phyloP scores from a whole-genome alignment of 2,888 invertebrate genomes.

The Lasioglossum morio region DNA sequence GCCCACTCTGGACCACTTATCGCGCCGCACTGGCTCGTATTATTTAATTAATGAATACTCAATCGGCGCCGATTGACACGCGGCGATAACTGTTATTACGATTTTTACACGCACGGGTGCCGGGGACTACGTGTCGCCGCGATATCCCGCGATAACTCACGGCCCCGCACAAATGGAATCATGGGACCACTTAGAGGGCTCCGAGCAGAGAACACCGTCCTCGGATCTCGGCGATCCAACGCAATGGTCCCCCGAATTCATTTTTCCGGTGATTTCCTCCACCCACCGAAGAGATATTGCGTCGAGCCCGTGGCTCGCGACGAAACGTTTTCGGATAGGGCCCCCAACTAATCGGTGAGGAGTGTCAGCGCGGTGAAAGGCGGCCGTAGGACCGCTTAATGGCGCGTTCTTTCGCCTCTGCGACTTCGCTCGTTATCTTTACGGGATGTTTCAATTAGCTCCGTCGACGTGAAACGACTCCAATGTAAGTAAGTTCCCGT shows the following conservation, averaged over 20 bases:
- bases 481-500: conserved; percentile 45
- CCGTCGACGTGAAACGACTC: background rate
- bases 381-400: conserved; percentile 33
- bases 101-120: conserved; percentile 73
- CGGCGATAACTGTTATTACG: conserved; percentile 77
- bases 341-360: conserved; percentile 44
- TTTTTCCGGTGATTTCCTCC: conserved; percentile 68
- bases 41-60: conserved; percentile 80
- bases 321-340: conserved; percentile 31
- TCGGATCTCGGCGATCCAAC: conserved; percentile 34
- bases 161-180: conserved; percentile 49
- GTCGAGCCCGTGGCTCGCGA: conserved; percentile 4
- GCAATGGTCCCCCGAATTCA: conserved; percentile 56
- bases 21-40: conserved; percentile 64
- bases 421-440: conserved; percentile 41
- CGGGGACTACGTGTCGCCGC: conserved; percentile 59
- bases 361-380: conserved; percentile 43
- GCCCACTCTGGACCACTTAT: conserved; percentile 54
- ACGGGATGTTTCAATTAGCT: conserved; percentile 56
- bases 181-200: conserved; percentile 67
- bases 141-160: conserved; percentile 71
- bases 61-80: conserved; percentile 71
- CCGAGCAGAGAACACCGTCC: conserved; percentile 21
- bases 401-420: conserved; percentile 38
- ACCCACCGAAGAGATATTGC: conserved; percentile 14